phyloP scores from a whole-genome alignment of 1,140 invertebrate genomes.

The Eueides isabella region DNA sequence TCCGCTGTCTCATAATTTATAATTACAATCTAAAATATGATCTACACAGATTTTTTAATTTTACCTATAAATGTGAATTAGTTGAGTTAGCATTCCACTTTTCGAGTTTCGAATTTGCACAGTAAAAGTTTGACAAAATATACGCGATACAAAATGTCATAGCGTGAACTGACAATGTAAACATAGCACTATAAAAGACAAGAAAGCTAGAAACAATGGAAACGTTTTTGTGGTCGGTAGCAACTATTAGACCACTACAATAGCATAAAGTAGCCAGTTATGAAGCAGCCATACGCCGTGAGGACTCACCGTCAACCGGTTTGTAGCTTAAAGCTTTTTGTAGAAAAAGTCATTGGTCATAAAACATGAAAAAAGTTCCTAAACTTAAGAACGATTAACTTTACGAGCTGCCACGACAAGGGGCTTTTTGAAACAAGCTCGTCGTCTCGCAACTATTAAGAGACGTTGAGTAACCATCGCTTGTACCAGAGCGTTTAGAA shows the following conservation, averaged over 20 bases:
- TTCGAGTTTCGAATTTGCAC: no score
- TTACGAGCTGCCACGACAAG: constrained; percentile 37
- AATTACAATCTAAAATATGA: neutral
- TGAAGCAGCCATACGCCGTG: constrained; percentile 62
- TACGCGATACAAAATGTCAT: constrained; percentile 32
- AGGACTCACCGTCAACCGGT: constrained; percentile 65
- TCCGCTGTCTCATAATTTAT: neutral
- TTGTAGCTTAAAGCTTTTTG: constrained; percentile 65
- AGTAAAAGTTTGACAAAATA: no score
- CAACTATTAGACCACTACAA: constrained; percentile 74
- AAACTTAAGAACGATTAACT: constrained; percentile 46
- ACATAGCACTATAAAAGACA: constrained; percentile 63
- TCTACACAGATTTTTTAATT: neutral
- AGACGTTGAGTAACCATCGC: constrained; percentile 29
- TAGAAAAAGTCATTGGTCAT: constrained; percentile 55
- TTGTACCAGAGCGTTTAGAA: constrained; percentile 49
- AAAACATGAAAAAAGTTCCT: constrained; percentile 40
- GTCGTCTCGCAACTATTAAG: constrained; percentile 32
- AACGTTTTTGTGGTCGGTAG: constrained; percentile 68
- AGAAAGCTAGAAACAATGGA: constrained; percentile 70
- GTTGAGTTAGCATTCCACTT: no score
- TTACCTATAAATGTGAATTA: neutral
- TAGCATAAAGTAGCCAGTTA: constrained; percentile 78
- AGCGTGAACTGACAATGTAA: constrained; percentile 69
- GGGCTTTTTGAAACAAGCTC: constrained; percentile 37